phyloP scores from a whole-genome alignment of 2,113 vertebrate genomes.

The Lophotis ruficrista region DNA sequence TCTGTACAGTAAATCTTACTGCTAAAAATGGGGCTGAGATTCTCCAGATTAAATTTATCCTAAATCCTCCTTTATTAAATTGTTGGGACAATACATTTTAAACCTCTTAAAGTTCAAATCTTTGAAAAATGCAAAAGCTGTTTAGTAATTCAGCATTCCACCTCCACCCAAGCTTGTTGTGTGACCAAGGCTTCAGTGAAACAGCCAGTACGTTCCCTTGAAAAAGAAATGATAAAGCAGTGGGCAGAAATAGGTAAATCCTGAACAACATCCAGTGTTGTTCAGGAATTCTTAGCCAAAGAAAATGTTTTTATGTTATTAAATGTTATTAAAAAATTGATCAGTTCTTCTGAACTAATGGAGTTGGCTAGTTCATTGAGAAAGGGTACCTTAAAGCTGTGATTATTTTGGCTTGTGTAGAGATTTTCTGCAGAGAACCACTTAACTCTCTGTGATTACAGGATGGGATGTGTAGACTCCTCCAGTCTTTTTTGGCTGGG shows the following conservation, averaged over 20 bases:
- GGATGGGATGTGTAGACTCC: background rate
- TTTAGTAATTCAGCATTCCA: constrained; percentile 14
- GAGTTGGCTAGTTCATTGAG: background rate
- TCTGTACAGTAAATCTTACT: background rate
- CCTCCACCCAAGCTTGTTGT: background rate
- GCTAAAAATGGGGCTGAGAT: background rate
- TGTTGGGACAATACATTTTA: background rate
- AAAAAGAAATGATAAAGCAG: background rate
- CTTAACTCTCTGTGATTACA: background rate
- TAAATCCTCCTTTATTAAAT: background rate
- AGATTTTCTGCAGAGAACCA: background rate
- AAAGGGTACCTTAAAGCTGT: background rate
- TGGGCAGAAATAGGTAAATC: background rate
- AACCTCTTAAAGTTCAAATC: constrained; percentile 28
- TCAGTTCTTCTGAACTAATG: background rate
- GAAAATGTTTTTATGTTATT: background rate
- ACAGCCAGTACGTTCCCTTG: background rate
- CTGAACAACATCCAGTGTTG: too few species aligned
- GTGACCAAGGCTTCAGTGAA: background rate
- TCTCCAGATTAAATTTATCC: background rate
- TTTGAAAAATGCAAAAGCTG: constrained; percentile 23
- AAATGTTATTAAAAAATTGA: background rate
- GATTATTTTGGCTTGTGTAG: background rate
- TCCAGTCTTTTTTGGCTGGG: background rate
- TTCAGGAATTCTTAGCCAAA: background rate